phyloP scores from a whole-genome alignment of 2,888 invertebrate species.

The Dolomedes plantarius region DNA sequence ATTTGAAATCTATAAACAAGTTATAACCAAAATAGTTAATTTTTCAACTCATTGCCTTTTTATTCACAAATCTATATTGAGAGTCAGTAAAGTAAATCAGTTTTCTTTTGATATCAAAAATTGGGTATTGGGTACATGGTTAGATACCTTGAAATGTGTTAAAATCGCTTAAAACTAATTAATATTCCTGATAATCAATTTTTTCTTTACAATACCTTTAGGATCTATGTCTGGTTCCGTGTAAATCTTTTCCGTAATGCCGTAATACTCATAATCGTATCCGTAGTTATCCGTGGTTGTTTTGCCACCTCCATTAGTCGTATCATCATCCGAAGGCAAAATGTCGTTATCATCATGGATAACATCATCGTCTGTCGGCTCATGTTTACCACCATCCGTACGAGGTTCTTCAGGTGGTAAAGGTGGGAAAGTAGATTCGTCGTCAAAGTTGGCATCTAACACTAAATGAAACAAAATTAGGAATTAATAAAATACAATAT shows the following conservation, averaged over 20 bases:
- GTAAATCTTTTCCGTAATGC: background rate
- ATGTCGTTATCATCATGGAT: background rate
- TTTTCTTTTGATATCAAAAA: no score
- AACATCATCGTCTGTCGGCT: background rate
- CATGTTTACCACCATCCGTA: background rate
- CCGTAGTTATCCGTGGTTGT: background rate
- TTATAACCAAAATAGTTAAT: no score
- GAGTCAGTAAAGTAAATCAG: no score
- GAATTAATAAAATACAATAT: background rate
- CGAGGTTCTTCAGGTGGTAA: background rate
- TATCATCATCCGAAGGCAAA: background rate
- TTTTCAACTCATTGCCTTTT: no score
- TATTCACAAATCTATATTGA: no score
- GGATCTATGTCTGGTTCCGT: background rate
- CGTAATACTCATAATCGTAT: background rate
- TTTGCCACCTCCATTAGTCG: background rate
- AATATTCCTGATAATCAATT: no score
- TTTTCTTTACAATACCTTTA: no score
- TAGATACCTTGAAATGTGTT: no score
- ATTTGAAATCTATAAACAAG: no score
- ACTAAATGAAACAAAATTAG: conserved; percentile 28
- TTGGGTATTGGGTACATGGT: no score
- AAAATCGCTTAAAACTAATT: no score
- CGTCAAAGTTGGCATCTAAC: conserved; percentile 32
- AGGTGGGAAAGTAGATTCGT: background rate